Evolutionary conservation across 1,140 invertebrate genomes (phyloP), one percentile per base, ranked within the genome.

Genomic region (Drosophila lacertosa): DNA sequence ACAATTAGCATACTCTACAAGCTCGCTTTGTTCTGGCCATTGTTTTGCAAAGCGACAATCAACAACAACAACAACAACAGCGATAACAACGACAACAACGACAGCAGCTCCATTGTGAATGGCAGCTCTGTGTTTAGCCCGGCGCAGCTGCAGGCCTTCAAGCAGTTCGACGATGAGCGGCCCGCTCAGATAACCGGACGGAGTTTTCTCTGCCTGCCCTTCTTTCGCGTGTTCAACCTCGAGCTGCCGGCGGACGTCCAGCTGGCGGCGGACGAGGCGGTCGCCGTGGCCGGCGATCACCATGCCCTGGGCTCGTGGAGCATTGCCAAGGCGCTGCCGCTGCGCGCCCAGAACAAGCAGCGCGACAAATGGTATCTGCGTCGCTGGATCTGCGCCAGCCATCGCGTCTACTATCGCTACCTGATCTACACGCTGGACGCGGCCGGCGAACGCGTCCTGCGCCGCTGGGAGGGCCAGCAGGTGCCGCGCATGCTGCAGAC

Each of bases 381-480:
- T 0, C 48, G 77, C 2, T 77, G 73, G 63, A 89, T 97, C 65
- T 95, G 96, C 6, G 93, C 93, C 33, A 93, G 94, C 54, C 90
- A 91, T 67, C 94, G 95, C 51, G 91, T 97, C 7, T 92, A 94
- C 29, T 98, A 95, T 89, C 94, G 97, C n/a, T 98, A 97, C 90
- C 95, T 95, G 75, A 93, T 97, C 44, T 95, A 94, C 84, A 91
- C 93, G 24, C 78, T 93, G 9, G 92, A 93, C 71, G 91, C 92
- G 71, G 82, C 91, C 11, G 92, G 93, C 83, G 91, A 93, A 59
- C 83, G 95, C 1, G 93, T 96, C 10, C 93, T 98, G 10, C 93
- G 95, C 11, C 93, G 92, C 71, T 98, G 97, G 97, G 97, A 98
- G 92, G 96, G 96, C 1, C 94, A 96, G 83, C 92, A 96, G 54